Evolutionary conservation across 2,888 invertebrate species (phyloP).

Genomic region (Oxycera nigricornis): DNA sequence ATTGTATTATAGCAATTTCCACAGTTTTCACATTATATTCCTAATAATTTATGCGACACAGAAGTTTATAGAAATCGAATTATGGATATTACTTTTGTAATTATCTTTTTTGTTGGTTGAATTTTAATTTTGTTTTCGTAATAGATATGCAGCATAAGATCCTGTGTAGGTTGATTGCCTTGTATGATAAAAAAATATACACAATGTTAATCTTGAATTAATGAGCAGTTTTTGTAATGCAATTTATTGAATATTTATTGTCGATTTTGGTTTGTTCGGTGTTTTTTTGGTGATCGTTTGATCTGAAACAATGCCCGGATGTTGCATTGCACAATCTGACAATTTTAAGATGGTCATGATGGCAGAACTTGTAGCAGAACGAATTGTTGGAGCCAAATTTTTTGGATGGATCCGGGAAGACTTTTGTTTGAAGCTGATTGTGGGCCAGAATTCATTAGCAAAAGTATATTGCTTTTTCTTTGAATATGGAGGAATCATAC

Average conservation of each 20-base stretch:
- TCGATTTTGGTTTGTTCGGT: not conserved
- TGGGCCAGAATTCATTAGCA: too few relatives aligned
- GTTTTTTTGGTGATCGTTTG: not conserved
- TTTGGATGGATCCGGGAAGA: too few relatives aligned
- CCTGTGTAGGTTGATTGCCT: not conserved
- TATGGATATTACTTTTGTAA: not conserved
- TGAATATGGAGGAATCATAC: too few relatives aligned
- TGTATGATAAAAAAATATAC: not conserved
- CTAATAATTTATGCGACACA: conserved; percentile 6
- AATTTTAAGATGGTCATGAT: too few relatives aligned
- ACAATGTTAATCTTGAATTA: not conserved
- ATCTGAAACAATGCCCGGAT: not conserved
- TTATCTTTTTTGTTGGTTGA: not conserved
- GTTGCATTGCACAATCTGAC: too few relatives aligned
- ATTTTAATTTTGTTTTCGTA: not conserved
- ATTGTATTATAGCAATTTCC: conserved; percentile 5
- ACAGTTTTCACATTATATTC: conserved; percentile 6
- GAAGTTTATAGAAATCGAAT: conserved; percentile 18
- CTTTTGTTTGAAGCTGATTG: too few relatives aligned
- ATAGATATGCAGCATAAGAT: not conserved
- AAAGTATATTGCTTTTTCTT: too few relatives aligned
- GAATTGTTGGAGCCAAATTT: too few relatives aligned
- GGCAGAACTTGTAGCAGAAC: too few relatives aligned
- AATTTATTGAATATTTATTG: not conserved
- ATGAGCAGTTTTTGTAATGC: not conserved